phyloP scores from a whole-genome alignment of 2,888 invertebrate genomes.

The Epinotia brunnichana region DNA sequence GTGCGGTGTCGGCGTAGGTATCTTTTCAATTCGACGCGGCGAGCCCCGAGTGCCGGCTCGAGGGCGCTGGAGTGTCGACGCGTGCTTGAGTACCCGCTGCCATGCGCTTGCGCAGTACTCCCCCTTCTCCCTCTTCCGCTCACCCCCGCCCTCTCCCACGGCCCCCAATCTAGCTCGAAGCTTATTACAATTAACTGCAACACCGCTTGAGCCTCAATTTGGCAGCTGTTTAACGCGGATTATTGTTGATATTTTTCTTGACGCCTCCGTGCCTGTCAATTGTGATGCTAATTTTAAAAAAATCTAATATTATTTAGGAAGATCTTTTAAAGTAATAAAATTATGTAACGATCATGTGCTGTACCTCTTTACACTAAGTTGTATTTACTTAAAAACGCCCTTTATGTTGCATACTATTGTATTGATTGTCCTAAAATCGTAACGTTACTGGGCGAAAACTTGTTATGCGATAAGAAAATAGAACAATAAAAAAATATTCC shows the following conservation, averaged over 20 bases:
- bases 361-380: no score
- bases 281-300: slow-evolving; percentile 20
- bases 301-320: not conserved
- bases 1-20: slow-evolving; percentile 79
- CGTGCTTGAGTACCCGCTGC: slow-evolving; percentile 76
- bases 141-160: slow-evolving; percentile 45
- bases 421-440: no score
- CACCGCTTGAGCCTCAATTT: slow-evolving; percentile 71
- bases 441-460: no score
- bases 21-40: slow-evolving; percentile 82
- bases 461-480: no score
- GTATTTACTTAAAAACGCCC: no score
- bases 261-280: slow-evolving; percentile 43
- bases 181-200: slow-evolving; percentile 78
- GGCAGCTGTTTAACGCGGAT: slow-evolving; percentile 59
- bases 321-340: no score
- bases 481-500: no score
- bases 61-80: slow-evolving; percentile 76
- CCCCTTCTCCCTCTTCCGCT: slow-evolving; percentile 47
- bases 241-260: slow-evolving; percentile 49
- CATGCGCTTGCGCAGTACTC: slow-evolving; percentile 74
- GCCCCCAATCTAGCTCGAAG: slow-evolving; percentile 56
- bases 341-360: no score
- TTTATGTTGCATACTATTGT: no score
- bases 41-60: slow-evolving; percentile 74